A percentile compares a stretch with the other conserved stretches of the same genome.
These are phyloP conservation scores for Coccyzus lansbergi DNA, from an alignment of 2,797 vertebrate genomes.

Conservation along the genomic window DNA sequence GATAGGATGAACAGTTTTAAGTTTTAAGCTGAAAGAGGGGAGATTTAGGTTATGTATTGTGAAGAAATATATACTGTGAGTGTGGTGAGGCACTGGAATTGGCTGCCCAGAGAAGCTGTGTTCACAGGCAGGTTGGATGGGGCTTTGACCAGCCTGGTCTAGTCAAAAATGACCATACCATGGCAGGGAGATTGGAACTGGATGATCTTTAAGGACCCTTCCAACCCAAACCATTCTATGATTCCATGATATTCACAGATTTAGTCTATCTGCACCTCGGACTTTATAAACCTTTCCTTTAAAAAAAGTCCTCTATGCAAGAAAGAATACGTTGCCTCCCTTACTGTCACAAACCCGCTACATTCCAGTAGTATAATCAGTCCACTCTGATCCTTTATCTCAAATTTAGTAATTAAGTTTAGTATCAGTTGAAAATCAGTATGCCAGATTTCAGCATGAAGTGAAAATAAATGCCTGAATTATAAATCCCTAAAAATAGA, in stretches of 20 bases:
- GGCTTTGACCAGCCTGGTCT: too few species aligned
- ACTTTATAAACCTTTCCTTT: not conserved
- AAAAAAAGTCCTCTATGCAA: not conserved
- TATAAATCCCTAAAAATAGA: constrained; percentile 43
- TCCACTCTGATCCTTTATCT: not conserved
- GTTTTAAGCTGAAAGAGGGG: too few species aligned
- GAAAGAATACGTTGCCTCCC: not conserved
- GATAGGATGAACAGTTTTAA: too few species aligned
- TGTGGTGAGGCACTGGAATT: too few species aligned
- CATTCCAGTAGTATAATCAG: not conserved
- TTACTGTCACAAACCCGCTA: not conserved
- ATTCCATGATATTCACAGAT: not conserved
- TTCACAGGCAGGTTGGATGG: too few species aligned
- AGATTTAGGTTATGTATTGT: too few species aligned
- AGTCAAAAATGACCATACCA: too few species aligned
- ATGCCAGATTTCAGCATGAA: not conserved
- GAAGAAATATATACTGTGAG: too few species aligned
- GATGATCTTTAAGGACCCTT: too few species aligned
- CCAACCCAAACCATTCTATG: too few species aligned
- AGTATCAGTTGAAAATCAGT: constrained; percentile 13
- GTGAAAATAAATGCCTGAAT: constrained; percentile 27
- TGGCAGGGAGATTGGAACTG: too few species aligned
- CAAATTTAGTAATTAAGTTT: not conserved
- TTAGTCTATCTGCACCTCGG: not conserved
- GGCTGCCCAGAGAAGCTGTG: too few species aligned